These are phyloP conservation scores for Manis pentadactyla DNA, from an alignment of 2,797 vertebrate species.

Conservation along the genomic window DNA sequence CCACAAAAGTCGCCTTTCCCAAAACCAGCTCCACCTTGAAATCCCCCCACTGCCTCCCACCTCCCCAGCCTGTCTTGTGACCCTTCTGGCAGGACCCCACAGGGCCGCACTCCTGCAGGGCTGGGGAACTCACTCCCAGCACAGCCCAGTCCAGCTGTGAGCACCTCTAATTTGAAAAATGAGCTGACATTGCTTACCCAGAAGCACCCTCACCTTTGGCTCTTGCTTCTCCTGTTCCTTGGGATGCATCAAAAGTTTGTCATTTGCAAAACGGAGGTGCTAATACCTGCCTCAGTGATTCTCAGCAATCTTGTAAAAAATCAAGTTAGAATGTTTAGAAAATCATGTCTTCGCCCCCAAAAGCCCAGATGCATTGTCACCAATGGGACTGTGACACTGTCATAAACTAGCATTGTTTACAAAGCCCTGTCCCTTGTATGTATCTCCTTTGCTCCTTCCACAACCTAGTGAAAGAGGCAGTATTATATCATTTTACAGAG, in stretches of 20 bases:
- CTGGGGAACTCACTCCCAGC: neutral
- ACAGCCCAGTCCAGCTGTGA: neutral
- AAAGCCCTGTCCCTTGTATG: neutral
- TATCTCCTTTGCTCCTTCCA: neutral
- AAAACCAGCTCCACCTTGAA: neutral
- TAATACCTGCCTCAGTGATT: too few relatives aligned
- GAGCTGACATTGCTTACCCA: neutral
- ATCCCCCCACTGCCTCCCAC: neutral
- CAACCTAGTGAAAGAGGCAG: neutral
- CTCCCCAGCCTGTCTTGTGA: neutral
- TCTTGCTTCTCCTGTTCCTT: neutral
- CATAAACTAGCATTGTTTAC: neutral
- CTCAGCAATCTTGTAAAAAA: neutral
- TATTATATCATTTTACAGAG: neutral
- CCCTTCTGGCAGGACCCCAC: neutral
- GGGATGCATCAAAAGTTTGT: neutral
- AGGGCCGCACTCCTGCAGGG: neutral
- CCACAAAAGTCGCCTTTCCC: neutral
- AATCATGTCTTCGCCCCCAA: neutral
- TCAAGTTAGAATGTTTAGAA: neutral
- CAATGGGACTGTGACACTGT: neutral
- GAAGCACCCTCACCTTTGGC: neutral
- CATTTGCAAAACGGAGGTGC: neutral
- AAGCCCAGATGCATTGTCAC: neutral
- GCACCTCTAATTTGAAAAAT: neutral